Conservation (phyloP, 2,797 vertebrate genomes). For the Leptodactylus fallax region DNA sequence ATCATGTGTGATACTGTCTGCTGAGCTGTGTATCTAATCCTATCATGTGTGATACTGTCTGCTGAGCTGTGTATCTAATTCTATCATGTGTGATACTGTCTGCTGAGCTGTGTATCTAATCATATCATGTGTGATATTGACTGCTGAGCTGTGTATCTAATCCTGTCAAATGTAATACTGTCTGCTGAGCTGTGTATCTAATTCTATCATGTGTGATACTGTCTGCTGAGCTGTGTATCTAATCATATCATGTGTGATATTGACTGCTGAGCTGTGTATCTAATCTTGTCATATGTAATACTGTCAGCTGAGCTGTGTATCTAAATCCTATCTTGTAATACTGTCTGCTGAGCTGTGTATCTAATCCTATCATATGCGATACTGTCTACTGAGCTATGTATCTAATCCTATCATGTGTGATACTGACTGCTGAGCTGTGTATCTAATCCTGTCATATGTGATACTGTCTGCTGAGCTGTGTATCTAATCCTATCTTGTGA, state of each 20-base stretch:
- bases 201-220: not conserved
- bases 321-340: not conserved
- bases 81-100: not conserved
- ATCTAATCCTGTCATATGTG: not conserved
- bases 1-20: no score
- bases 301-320: not conserved
- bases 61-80: no score
- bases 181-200: not conserved
- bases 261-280: not conserved
- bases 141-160: no score
- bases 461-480: not conserved
- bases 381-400: not conserved
- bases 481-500: not conserved
- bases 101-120: not conserved
- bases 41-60: no score
- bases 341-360: conserved; percentile 17
- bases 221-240: not conserved
- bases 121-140: not conserved
- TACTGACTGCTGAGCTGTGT: not conserved
- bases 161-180: not conserved
- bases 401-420: conserved; percentile 1
- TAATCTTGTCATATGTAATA: not conserved
- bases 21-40: no score
- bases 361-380: conserved; percentile 4
- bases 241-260: not conserved